Base-by-base conservation (phyloP, 2,113 vertebrate genomes). In the Tragulus kanchil region DNA sequence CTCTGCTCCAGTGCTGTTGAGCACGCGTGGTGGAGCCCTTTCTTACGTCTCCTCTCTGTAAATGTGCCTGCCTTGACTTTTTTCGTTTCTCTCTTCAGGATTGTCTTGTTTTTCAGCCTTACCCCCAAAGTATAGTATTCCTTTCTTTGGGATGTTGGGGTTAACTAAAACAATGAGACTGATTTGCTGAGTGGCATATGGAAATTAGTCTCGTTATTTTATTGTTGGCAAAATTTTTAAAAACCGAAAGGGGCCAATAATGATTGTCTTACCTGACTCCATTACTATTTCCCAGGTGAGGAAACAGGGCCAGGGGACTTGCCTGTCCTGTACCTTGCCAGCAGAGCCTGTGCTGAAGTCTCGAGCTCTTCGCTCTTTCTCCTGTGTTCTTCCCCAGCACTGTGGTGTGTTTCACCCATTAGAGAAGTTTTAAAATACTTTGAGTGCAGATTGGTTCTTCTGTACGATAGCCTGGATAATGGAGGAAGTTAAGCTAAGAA, bases 251-350 rank as follows among this genome's bases (percentile, higher is more conserved):
- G 56, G 75, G n/a, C 15, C 11, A 19, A 0, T 11, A 28, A 65
- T 71, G 50, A 11, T 94, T 77, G 31, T 21, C 77, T 87, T 11
- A 54, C 31, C 48, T 85, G 79, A 67, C 4, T 84, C 54, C 45
- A 84, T 42, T 58, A 84, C 31, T 58, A 13, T 81, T 78, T 85
- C 45, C 8, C 7, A 61, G 54, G 19, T 48, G 81, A 82, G 81
- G 89, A 94, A 65, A 21, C 23, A n/a, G 81, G 89, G 79, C 42
- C 21, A 7, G 56, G 81, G 71, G 45, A 36, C 90, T 90, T 75
- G 84, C 19, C 83, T 13, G 0, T 28, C 31, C 88, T 62, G 16
- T 54, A 7, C 16, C 6, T 15, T 1, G 52, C 4, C n/a, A 21
- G 21, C 82, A 85, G 28, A 75, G 75, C 59, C 61, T 58, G 59